Percentiles rank a stretch among this genome's conserved stretches.
Evolutionary conservation across 2,113 vertebrate genomes (phyloP).

Genomic region (Lynx canadensis): DNA sequence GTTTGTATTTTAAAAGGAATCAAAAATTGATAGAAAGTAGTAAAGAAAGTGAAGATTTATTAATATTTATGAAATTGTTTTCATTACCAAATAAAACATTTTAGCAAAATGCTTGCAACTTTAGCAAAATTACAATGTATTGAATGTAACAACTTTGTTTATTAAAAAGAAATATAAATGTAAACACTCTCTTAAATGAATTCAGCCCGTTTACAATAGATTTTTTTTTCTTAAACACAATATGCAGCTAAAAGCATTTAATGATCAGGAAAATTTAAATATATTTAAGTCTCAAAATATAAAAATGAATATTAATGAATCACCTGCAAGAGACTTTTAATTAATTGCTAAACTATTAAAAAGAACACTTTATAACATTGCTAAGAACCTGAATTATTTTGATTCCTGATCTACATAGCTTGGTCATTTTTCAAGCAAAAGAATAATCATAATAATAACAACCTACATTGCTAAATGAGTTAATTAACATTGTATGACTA

Average conservation of each 20-base stretch:
- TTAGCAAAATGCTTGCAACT: conserved; percentile 55
- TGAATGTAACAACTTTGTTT: conserved; percentile 21
- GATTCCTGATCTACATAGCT: background rate
- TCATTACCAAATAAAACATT: conserved; percentile 40
- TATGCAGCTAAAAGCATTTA: conserved; percentile 40
- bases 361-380: conserved; percentile 33
- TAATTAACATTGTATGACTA: background rate
- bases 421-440: conserved; percentile 54
- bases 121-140: conserved; percentile 7
- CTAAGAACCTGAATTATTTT: conserved; percentile 35
- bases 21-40: conserved; percentile 49
- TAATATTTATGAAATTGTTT: conserved; percentile 5
- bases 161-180: conserved; percentile 9
- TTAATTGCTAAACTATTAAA: conserved; percentile 36
- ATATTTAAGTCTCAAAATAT: background rate
- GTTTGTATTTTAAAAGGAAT: conserved; percentile 35
- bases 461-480: background rate
- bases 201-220: background rate
- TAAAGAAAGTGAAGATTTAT: background rate
- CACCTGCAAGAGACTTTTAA: background rate
- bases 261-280: conserved; percentile 40
- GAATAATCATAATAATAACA: conserved; percentile 12
- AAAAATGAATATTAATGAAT: conserved; percentile 52
- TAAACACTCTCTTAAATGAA: conserved; percentile 16
- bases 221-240: background rate